Percentiles rank a stretch among this genome's conserved stretches.
phyloP scores from a whole-genome alignment of 2,888 invertebrate species.

The Zygaena filipendulae region DNA sequence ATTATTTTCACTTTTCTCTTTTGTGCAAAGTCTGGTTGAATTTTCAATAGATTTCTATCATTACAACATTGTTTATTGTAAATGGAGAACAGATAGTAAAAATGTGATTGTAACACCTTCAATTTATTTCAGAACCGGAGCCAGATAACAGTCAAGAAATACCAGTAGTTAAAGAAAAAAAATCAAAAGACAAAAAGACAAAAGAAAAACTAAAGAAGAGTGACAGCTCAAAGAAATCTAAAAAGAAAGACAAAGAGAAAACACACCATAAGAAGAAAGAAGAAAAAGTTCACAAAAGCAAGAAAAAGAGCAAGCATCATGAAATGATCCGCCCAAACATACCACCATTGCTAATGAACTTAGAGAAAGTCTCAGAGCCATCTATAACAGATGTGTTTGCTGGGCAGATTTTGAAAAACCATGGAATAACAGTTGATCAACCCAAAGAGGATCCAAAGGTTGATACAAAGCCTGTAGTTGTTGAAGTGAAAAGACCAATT shows the following conservation, averaged over 20 bases:
- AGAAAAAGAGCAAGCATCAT: constrained; percentile 48
- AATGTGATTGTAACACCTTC: too few species aligned
- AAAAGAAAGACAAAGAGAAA: constrained; percentile 48
- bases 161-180: constrained; percentile 54
- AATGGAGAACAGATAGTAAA: too few species aligned
- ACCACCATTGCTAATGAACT: constrained; percentile 57
- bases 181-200: constrained; percentile 39
- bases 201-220: constrained; percentile 48
- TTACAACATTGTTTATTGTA: too few species aligned
- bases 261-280: constrained; percentile 39
- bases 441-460: constrained; percentile 30
- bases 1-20: too few species aligned
- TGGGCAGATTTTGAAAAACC: constrained; percentile 68
- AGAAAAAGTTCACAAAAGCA: constrained; percentile 53
- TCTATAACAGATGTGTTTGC: constrained; percentile 74
- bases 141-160: constrained; percentile 37
- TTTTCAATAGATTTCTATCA: too few species aligned
- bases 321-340: constrained; percentile 55
- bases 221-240: constrained; percentile 41
- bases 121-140: too few species aligned
- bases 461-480: constrained; percentile 30
- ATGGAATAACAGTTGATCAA: constrained; percentile 42
- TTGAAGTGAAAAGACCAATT: constrained; percentile 39
- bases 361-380: constrained; percentile 56
- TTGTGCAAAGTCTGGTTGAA: too few species aligned